phyloP scores from a whole-genome alignment of 1,140 invertebrate species.

The Tachypleus tridentatus region DNA sequence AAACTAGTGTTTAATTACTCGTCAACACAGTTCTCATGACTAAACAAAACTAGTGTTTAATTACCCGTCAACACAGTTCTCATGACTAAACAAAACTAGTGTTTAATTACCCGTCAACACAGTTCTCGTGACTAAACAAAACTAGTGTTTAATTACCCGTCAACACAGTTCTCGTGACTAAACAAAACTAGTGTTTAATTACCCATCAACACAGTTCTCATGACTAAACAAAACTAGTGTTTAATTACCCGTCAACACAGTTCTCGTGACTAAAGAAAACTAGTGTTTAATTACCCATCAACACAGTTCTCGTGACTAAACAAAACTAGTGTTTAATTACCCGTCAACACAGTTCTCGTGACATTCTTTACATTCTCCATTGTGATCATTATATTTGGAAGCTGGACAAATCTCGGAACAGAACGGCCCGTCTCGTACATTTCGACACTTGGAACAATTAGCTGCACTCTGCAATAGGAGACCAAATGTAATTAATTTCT shows the following conservation, averaged over 20 bases:
- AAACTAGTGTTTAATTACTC: too few species aligned
- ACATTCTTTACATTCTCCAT: slow-evolving; percentile 63
- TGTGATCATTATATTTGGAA: slow-evolving; percentile 58
- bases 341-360: slow-evolving; percentile 74
- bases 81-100: too few species aligned
- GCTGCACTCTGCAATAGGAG: background rate
- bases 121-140: slow-evolving; percentile 84
- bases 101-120: slow-evolving; percentile 58
- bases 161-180: slow-evolving; percentile 65
- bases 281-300: too few species aligned
- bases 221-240: too few species aligned
- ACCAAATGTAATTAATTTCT: background rate
- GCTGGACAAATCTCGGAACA: slow-evolving; percentile 73
- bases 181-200: too few species aligned
- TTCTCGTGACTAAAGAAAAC: too few species aligned
- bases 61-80: slow-evolving; percentile 67
- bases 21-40: slow-evolving; percentile 75
- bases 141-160: too few species aligned
- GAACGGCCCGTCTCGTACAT: slow-evolving; percentile 74
- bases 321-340: background rate
- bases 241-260: too few species aligned
- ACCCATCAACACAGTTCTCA: too few species aligned
- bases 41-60: too few species aligned
- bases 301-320: too few species aligned
- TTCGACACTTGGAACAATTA: slow-evolving; percentile 73